A percentile compares a stretch with the other conserved stretches of the same genome.
Evolutionary conservation across 1,140 invertebrate genomes (phyloP).

Genomic region (Heliconius hewitsoni): DNA sequence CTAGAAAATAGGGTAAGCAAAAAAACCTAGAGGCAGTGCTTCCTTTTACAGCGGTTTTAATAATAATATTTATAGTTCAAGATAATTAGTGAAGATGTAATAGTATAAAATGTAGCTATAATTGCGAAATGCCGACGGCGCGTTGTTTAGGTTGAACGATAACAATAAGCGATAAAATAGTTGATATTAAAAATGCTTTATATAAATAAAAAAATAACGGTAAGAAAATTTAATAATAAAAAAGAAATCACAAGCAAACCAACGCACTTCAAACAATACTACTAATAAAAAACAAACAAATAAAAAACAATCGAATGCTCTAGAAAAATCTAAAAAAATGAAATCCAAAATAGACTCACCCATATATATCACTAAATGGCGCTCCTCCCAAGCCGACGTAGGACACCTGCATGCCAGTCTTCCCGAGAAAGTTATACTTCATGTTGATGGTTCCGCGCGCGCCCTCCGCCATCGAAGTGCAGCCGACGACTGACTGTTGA

Average conservation of each 20-base stretch:
- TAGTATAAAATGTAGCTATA: background rate
- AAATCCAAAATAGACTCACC: constrained; percentile 65
- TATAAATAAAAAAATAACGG: background rate
- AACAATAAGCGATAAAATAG: background rate
- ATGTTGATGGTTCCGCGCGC: constrained; percentile 33
- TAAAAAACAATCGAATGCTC: background rate
- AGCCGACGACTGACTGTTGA: constrained; percentile 15
- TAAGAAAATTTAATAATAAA: background rate
- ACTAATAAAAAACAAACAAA: background rate
- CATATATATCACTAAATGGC: constrained; percentile 81
- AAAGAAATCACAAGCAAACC: background rate
- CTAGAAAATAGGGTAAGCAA: too few relatives aligned
- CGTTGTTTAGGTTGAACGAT: background rate
- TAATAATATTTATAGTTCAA: background rate
- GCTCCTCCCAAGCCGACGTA: constrained; percentile 82
- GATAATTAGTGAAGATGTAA: background rate
- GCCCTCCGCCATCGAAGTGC: background rate
- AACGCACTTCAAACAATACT: too few relatives aligned
- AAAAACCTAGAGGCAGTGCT: too few relatives aligned
- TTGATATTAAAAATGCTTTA: background rate
- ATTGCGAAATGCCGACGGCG: background rate
- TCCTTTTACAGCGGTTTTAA: background rate
- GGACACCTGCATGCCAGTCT: constrained; percentile 82
- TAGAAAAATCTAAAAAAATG: background rate
- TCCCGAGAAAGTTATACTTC: constrained; percentile 81